These are phyloP conservation scores for Ethmia dodecea DNA, from an alignment of 2,888 invertebrate species.

Conservation along the genomic window DNA sequence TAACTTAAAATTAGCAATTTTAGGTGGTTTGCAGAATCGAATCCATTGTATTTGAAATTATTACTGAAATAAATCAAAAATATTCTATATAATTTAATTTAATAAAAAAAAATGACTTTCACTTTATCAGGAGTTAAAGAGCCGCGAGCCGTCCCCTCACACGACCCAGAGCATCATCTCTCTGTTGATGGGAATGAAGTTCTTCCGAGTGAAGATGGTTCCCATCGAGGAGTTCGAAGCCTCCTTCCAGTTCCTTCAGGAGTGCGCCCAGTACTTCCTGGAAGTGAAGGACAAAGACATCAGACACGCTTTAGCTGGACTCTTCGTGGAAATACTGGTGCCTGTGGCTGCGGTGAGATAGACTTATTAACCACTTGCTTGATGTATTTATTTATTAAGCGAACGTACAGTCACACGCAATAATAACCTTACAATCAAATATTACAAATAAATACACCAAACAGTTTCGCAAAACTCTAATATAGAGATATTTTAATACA, in stretches of 20 bases:
- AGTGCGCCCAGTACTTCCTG: constrained; percentile 97
- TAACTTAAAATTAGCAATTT: too few relatives aligned
- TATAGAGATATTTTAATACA: too few relatives aligned
- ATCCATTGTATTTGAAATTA: too few relatives aligned
- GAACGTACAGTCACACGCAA: too few relatives aligned
- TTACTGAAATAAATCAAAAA: background rate
- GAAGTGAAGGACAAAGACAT: constrained; percentile 99
- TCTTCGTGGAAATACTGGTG: constrained; percentile 98
- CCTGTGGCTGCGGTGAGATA: constrained; percentile 96
- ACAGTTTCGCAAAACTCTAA: too few relatives aligned
- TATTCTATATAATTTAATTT: background rate
- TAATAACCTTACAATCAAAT: too few relatives aligned
- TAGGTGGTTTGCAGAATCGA: too few relatives aligned
- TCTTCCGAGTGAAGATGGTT: constrained; percentile 96
- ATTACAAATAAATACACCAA: too few relatives aligned
- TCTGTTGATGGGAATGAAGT: constrained; percentile 99
- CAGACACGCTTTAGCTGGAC: constrained; percentile 97
- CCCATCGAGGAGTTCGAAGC: constrained; percentile 99
- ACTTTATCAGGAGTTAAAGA: constrained; percentile 72
- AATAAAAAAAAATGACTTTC: constrained; percentile 2
- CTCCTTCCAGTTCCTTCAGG: constrained; percentile 98
- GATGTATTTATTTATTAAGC: too few relatives aligned
- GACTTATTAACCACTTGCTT: too few relatives aligned
- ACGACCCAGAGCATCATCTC: constrained; percentile 97
- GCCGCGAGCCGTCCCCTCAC: constrained; percentile 92